A percentile compares a stretch with the other conserved stretches of the same genome.
Conservation (phyloP, 2,797 vertebrate genomes). For the Tachyglossus aculeatus region DNA sequence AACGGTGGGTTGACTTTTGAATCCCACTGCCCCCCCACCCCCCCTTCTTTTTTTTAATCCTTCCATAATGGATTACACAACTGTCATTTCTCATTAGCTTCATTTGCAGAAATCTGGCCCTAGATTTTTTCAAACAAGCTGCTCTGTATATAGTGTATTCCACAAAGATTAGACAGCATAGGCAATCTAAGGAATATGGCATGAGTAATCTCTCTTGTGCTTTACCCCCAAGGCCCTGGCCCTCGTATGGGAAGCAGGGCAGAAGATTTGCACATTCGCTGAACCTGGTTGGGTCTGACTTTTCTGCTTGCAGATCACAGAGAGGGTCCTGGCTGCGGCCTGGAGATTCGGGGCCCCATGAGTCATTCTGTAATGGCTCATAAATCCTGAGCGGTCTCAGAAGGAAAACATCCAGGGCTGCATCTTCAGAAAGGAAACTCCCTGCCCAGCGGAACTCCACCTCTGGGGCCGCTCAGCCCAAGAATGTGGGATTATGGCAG, state of each 20-base stretch:
- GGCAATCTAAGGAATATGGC: constrained; percentile 35
- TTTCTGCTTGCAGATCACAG: constrained; percentile 57
- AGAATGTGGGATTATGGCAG: constrained; percentile 58
- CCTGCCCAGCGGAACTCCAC: constrained; percentile 54
- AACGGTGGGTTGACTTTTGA: too few relatives aligned
- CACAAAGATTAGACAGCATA: constrained; percentile 58
- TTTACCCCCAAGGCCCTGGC: constrained; percentile 50
- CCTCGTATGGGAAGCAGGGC: constrained; percentile 44
- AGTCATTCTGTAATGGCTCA: constrained; percentile 64
- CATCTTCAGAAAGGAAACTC: too few relatives aligned
- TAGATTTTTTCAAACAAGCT: constrained; percentile 44
- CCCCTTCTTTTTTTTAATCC: too few relatives aligned
- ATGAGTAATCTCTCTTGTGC: constrained; percentile 46
- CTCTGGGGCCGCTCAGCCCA: constrained; percentile 53
- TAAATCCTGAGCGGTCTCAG: constrained; percentile 63
- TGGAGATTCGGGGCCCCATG: constrained; percentile 62
- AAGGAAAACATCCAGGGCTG: constrained; percentile 59
- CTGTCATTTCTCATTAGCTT: constrained; percentile 54
- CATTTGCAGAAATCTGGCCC: constrained; percentile 56
- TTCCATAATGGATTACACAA: constrained; percentile 55
- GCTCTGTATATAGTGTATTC: constrained; percentile 59
- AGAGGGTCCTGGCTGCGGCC: constrained; percentile 56
- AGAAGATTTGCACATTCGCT: constrained; percentile 62
- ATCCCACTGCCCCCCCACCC: too few relatives aligned
- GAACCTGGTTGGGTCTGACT: constrained; percentile 60